Percentiles rank a stretch among this genome's conserved stretches.
phyloP scores from a whole-genome alignment of 2,888 invertebrate genomes.

The Pocota personata region DNA sequence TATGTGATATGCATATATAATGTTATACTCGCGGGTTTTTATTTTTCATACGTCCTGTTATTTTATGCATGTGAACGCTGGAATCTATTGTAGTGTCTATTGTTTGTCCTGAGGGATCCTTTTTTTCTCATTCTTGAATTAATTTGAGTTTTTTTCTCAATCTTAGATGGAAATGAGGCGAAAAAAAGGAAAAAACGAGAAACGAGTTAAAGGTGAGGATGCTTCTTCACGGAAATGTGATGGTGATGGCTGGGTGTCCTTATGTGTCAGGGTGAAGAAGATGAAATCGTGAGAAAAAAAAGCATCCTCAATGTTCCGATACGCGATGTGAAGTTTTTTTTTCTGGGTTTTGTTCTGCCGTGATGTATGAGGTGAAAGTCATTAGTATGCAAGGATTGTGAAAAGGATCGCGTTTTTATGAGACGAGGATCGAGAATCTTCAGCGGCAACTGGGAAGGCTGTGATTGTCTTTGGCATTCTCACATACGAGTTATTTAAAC shows the following conservation, averaged over 20 bases:
- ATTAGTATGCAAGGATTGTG: slow-evolving; percentile 65
- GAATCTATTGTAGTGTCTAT: slow-evolving; percentile 68
- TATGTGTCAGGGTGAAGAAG: slow-evolving; percentile 67
- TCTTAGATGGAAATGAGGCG: slow-evolving; percentile 73
- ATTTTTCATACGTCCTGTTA: slow-evolving; percentile 33
- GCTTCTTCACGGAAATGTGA: slow-evolving; percentile 61
- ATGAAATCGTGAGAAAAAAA: slow-evolving; percentile 73
- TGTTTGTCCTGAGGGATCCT: slow-evolving; percentile 70
- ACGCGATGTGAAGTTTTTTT: slow-evolving; percentile 59
- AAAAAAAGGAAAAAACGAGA: slow-evolving; percentile 65
- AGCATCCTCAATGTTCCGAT: slow-evolving; percentile 27
- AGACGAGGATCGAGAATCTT: slow-evolving; percentile 26
- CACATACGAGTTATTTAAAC: slow-evolving; percentile 26
- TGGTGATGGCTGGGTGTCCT: slow-evolving; percentile 66
- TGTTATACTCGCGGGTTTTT: slow-evolving; percentile 66
- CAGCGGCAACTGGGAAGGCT: slow-evolving; percentile 34
- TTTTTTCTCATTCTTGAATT: slow-evolving; percentile 71
- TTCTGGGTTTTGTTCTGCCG: background rate
- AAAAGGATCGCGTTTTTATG: slow-evolving; percentile 59
- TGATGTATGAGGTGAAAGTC: slow-evolving; percentile 68
- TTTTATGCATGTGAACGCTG: slow-evolving; percentile 65
- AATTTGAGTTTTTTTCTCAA: slow-evolving; percentile 70
- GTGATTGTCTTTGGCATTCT: slow-evolving; percentile 41
- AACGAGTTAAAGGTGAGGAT: slow-evolving; percentile 72
- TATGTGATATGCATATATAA: slow-evolving; percentile 71